A percentile compares a stretch with the other conserved stretches of the same genome.
These are phyloP conservation scores for Griposia aprilina DNA, from an alignment of 2,888 invertebrate genomes.

Conservation along the genomic window DNA sequence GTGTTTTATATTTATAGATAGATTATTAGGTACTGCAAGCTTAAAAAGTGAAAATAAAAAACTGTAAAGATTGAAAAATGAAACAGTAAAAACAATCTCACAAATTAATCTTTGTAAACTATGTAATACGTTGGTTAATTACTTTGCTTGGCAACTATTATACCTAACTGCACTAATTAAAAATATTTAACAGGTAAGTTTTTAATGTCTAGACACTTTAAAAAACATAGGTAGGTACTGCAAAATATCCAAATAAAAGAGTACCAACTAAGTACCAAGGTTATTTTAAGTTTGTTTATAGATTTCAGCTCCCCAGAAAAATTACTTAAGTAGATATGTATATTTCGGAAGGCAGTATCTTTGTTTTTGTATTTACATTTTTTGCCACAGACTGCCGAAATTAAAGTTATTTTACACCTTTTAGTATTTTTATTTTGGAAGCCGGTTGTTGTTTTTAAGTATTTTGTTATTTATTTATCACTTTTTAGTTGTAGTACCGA, in stretches of 20 bases:
- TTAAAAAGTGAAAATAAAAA: neutral
- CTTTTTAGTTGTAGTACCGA: neutral
- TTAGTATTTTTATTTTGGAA: neutral
- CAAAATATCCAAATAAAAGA: neutral
- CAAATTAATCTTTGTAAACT: neutral
- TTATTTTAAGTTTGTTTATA: neutral
- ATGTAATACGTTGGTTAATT: neutral
- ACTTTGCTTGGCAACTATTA: neutral
- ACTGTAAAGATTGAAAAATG: neutral
- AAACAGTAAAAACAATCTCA: neutral
- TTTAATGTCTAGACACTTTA: neutral
- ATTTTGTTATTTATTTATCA: neutral
- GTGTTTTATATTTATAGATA: no score
- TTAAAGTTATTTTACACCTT: neutral
- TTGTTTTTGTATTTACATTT: neutral
- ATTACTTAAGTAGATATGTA: neutral
- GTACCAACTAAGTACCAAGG: neutral
- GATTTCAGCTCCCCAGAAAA: neutral
- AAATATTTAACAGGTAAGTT: neutral
- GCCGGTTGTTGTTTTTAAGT: neutral
- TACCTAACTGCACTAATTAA: neutral
- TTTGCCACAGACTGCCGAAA: neutral
- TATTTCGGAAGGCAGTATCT: neutral
- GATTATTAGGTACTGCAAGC: constrained; percentile 1
- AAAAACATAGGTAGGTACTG: neutral